Evolutionary conservation across 2,888 invertebrate species (phyloP), one percentile per base, ranked within the genome.

Genomic region (Platycheirus rosarum): DNA sequence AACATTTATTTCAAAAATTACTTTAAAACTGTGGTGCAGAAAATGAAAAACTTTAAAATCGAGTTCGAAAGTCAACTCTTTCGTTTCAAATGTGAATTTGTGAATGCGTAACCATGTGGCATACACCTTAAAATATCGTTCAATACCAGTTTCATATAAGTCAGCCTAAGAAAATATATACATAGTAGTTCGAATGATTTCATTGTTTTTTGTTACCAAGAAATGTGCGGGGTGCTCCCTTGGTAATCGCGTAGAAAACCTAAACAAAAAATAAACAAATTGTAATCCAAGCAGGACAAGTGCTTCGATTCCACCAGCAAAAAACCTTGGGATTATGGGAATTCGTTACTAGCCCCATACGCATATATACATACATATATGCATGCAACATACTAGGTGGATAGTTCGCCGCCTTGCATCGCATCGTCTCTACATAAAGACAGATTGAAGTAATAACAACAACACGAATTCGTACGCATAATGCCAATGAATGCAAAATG

Each of bases 401-500:
- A n/a, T n/a, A n/a, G n/a, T n/a, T n/a, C n/a, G n/a, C n/a, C n/a
- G n/a, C n/a, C n/a, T n/a, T n/a, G n/a, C n/a, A 23, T n/a, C 13
- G 7, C 9, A 6, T n/a, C 16, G 32, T 20, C 20, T n/a, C 5
- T n/a, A 16, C 13, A 46, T 20, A 29, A 26, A 74, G 20, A 48
- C 48, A 53, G 35, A 51, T 26, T 63, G 63, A 37, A 26, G 48
- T 44, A 66, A 70, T 48, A 75, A 32, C 75, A 65, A 71, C 76
- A 71, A 71, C 76, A 68, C 44, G 44, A 71, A 73, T 69, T 77
- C 77, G 77, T 73, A 77, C 77, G 82, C 82, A 82, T 77, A 73
- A 77, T 73, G 35, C 77, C 66, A 73, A 77, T 82, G 82, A 77
- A 82, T 77, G 82, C 71, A 73, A 77, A 82, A 76, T 82, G 82